Conservation (phyloP, 2,888 invertebrate species). For the Poecilus cupreus region DNA sequence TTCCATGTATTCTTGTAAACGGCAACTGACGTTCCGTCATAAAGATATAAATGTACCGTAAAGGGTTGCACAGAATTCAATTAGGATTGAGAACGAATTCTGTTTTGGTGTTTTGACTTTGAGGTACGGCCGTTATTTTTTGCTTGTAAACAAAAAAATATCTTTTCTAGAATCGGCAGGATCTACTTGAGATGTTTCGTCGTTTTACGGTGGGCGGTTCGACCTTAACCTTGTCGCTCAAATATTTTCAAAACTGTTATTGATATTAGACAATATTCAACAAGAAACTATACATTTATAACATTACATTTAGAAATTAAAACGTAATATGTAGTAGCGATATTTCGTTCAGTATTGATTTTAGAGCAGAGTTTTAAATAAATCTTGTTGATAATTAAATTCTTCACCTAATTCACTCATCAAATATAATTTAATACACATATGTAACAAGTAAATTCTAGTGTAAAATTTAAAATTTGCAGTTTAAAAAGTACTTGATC, state of each 20-base stretch:
- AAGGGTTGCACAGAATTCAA: slow-evolving; percentile 6
- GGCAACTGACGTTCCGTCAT: not conserved
- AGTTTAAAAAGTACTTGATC: no score
- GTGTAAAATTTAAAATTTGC: no score
- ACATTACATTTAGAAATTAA: no score
- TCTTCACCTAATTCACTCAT: no score
- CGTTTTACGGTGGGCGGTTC: not conserved
- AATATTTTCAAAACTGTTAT: not conserved
- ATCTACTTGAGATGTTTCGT: not conserved
- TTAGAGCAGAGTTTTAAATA: no score
- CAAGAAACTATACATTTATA: no score
- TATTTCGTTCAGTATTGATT: no score
- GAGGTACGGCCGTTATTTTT: not conserved
- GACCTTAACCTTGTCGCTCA: not conserved
- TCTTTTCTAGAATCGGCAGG: not conserved
- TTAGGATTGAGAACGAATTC: no score
- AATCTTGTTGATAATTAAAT: no score
- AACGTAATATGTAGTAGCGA: no score
- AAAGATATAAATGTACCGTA: slow-evolving; percentile 28
- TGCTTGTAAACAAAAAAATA: slow-evolving; percentile 6
- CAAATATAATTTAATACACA: no score
- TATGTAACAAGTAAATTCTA: no score
- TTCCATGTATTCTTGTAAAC: not conserved
- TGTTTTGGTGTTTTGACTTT: not conserved
- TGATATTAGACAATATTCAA: not conserved